Conservation (phyloP, 1,140 invertebrate species). For the Drosophila nikananu region DNA sequence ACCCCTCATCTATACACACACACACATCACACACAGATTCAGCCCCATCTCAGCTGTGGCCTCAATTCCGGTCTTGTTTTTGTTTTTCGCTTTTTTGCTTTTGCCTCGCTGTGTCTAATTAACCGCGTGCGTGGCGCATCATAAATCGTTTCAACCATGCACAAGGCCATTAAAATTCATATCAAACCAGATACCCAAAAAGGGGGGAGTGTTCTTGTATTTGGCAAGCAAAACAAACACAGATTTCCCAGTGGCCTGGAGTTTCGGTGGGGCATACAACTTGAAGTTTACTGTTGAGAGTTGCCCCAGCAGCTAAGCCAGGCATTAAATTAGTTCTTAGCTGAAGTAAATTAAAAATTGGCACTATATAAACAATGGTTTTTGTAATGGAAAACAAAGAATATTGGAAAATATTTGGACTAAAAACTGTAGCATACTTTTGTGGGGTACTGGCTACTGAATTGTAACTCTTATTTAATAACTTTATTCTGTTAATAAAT, state of each 20-base stretch:
- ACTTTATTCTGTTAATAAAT: not conserved
- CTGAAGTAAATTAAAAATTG: not conserved
- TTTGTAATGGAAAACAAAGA: not conserved
- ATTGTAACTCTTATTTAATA: not conserved
- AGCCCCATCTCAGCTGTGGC: slow-evolving; percentile 57
- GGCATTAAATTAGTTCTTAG: slow-evolving; percentile 16
- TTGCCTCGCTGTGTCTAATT: slow-evolving; percentile 68
- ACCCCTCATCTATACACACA: slow-evolving; percentile 1
- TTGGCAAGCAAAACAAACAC: slow-evolving; percentile 29
- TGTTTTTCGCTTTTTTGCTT: slow-evolving; percentile 14
- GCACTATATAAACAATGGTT: not conserved
- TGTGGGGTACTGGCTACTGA: not conserved
- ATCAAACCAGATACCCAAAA: slow-evolving; percentile 52
- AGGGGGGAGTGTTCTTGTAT: slow-evolving; percentile 44
- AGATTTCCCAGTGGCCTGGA: slow-evolving; percentile 37
- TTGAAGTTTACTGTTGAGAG: slow-evolving; percentile 5
- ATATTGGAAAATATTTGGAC: not conserved
- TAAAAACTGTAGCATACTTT: slow-evolving; percentile 1
- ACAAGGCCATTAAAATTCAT: slow-evolving; percentile 79
- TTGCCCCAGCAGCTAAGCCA: not conserved
- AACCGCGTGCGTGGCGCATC: slow-evolving; percentile 80
- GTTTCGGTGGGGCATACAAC: slow-evolving; percentile 3
- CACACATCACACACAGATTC: slow-evolving; percentile 5
- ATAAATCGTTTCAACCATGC: slow-evolving; percentile 77
- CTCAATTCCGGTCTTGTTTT: slow-evolving; percentile 41